Conservation (phyloP, 2,113 vertebrate species). For the Bufo bufo region DNA sequence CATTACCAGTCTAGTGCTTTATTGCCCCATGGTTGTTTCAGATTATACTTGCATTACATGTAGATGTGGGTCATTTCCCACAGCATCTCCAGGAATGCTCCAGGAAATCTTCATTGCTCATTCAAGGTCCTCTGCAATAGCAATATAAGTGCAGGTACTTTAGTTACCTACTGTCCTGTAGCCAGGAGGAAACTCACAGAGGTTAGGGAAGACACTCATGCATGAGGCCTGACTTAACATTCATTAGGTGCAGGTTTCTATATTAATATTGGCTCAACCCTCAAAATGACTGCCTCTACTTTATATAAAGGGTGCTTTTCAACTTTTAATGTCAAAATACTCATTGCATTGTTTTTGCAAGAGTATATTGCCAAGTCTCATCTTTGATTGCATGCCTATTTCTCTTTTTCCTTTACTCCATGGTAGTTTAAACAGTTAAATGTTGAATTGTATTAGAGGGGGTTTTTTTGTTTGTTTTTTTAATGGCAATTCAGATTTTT, state of each 20-base stretch:
- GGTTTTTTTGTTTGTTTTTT: not conserved
- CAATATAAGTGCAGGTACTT: not conserved
- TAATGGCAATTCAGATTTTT: too few relatives aligned
- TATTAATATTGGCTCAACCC: not conserved
- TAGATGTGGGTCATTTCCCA: not conserved
- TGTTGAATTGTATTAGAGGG: not conserved
- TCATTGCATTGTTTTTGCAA: slow-evolving; percentile 16
- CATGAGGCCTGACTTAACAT: not conserved
- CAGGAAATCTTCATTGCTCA: not conserved
- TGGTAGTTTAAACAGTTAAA: not conserved
- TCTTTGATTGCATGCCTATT: slow-evolving; percentile 51
- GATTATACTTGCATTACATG: not conserved
- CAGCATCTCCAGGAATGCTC: not conserved
- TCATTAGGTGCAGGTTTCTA: not conserved
- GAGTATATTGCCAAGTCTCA: slow-evolving; percentile 41
- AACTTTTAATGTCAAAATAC: slow-evolving; percentile 21
- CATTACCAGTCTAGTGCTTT: not conserved
- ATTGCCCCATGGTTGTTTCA: not conserved
- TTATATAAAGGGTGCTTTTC: not conserved
- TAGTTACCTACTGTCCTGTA: not conserved
- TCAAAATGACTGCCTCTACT: not conserved
- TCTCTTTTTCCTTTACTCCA: not conserved
- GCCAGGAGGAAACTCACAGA: not conserved
- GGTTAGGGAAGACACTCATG: not conserved
- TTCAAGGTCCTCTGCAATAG: not conserved